Evolutionary conservation across 2,797 vertebrate species (phyloP).

Genomic region (Neostethus bicornis): DNA sequence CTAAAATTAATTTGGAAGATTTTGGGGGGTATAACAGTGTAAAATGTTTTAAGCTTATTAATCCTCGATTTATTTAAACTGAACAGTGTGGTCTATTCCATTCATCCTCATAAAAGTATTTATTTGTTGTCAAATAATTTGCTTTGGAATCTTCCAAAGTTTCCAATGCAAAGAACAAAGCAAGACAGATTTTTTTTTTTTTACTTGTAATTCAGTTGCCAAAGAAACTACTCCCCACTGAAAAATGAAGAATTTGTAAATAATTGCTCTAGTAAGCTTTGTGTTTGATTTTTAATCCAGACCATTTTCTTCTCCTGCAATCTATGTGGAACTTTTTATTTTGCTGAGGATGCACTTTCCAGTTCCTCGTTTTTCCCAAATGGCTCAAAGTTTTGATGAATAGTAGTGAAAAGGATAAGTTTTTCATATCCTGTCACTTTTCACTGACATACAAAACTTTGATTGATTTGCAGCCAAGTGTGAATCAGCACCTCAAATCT

Average conservation of each 20-base stretch:
- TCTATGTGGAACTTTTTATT: neutral
- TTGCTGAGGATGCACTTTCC: neutral
- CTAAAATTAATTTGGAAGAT: neutral
- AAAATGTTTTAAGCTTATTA: neutral
- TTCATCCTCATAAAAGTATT: neutral
- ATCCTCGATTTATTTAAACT: neutral
- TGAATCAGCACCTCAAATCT: neutral
- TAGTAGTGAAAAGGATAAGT: neutral
- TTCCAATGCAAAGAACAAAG: neutral
- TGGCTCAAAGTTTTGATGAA: neutral
- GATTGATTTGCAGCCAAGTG: neutral
- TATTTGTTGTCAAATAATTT: neutral
- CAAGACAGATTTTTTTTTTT: neutral
- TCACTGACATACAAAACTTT: neutral
- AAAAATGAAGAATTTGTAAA: neutral
- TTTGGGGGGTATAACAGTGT: neutral
- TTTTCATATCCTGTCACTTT: neutral
- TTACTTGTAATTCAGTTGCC: neutral
- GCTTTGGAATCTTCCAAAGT: neutral
- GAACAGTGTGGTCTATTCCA: neutral
- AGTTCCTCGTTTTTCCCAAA: neutral
- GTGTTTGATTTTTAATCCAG: neutral
- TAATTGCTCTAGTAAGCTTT: neutral
- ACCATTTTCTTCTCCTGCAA: neutral
- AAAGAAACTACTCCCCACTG: neutral